Evolutionary conservation across 2,888 invertebrate species (phyloP), one percentile per base, ranked within the genome.

Genomic region (Rhogogaster chlorosoma): DNA sequence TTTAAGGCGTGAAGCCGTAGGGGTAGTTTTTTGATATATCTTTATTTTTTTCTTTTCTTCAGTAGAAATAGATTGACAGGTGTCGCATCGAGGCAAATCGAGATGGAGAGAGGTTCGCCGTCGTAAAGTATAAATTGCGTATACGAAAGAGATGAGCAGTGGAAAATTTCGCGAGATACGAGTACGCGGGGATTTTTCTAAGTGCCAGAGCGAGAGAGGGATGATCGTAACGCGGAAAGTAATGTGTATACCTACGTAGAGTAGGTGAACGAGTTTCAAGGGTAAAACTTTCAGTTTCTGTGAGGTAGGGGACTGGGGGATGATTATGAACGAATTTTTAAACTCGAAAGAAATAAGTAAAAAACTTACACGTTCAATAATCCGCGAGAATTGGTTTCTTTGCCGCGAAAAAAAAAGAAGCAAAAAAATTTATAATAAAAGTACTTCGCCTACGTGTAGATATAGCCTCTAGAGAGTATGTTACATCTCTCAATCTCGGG

Each of bases 61-160:
- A 6, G 12, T 61, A 80, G 6, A 32, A 80, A 80, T 80, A 80
- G 32, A 32, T 80, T 22, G 61, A 61, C 80, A 38, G 80, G 38
- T 80, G 61, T 22, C 38, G 22, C 80, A 53, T 12, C 36, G 70
- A 22, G 22, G 22, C 42, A 42, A 73, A 73, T 49, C 45, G 32
- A 49, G 77, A 53, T 9, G 22, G 6, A 71, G 42, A 2, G 32
- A 77, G 77, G 7, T 10, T 77, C 49, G 18, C 26, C n/a, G 38
- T 80, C n/a, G 80, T 61, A 15, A 61, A 80, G 36, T 61, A 57
- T 49, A 80, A 45, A 80, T 36, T 61, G 32, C 36, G 5, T 29
- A 67, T 32, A 67, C 26, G 32, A 32, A 18, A 32, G 29, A 67
- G 67, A 67, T 26, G 26, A 61, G 12, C 15, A 67, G 32, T 67